Percentiles rank a stretch among this genome's conserved stretches.
phyloP scores from a whole-genome alignment of 2,113 vertebrate genomes.

The Pao palembangensis region DNA sequence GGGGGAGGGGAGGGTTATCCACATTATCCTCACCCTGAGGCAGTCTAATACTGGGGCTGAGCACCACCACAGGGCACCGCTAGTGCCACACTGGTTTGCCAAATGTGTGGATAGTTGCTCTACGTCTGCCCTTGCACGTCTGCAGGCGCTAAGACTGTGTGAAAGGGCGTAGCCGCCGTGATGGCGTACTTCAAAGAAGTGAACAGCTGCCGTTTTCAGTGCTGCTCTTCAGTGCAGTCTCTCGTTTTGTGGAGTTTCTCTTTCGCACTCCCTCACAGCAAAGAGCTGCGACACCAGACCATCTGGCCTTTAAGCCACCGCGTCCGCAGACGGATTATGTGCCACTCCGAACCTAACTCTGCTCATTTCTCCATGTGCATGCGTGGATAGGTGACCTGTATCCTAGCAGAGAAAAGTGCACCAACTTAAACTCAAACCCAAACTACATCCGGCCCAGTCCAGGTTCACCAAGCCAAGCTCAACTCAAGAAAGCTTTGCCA shows the following conservation, averaged over 20 bases:
- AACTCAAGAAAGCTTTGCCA: constrained; percentile 62
- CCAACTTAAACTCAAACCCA: constrained; percentile 40
- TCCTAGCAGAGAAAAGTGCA: constrained; percentile 45
- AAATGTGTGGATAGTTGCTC: constrained; percentile 18
- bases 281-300: constrained; percentile 40
- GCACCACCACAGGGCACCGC: constrained; percentile 35
- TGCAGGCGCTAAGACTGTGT: constrained; percentile 16
- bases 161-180: constrained; percentile 39
- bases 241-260: constrained; percentile 41
- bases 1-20: constrained; percentile 31
- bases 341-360: constrained; percentile 49
- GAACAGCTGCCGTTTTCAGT: constrained; percentile 49
- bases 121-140: constrained; percentile 27
- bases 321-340: constrained; percentile 55
- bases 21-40: constrained; percentile 55
- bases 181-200: constrained; percentile 38
- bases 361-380: constrained; percentile 50
- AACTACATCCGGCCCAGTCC: constrained; percentile 44
- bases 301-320: constrained; percentile 29
- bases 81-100: constrained; percentile 29
- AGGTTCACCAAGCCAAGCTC: constrained; percentile 57
- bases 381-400: constrained; percentile 54
- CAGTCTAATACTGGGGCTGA: constrained; percentile 60
- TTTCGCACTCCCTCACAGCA: constrained; percentile 38
- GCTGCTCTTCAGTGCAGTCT: constrained; percentile 67